Evolutionary conservation across 2,797 vertebrate species (phyloP).

Genomic region (Characodon lateralis): DNA sequence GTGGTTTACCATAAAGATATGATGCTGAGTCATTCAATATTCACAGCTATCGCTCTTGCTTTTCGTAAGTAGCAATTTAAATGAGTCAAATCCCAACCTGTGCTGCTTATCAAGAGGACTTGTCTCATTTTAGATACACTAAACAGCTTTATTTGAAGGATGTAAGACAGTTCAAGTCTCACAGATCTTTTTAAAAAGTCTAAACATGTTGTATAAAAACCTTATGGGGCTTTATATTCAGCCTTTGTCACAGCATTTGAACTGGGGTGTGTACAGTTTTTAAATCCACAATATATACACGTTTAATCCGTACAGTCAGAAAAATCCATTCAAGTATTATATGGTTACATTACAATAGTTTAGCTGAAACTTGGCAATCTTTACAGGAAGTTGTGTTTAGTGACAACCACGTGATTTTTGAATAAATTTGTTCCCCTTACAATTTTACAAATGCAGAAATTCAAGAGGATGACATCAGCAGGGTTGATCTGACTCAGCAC

Average conservation of each 20-base stretch:
- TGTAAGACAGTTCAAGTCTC: not conserved
- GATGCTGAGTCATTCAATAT: slow-evolving; percentile 42
- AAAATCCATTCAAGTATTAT: not conserved
- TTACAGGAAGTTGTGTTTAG: slow-evolving; percentile 13
- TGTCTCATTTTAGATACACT: not conserved
- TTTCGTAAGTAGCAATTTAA: slow-evolving; percentile 5
- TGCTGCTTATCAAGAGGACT: too few species aligned
- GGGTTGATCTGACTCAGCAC: not conserved
- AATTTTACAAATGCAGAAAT: slow-evolving; percentile 29
- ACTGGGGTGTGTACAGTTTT: not conserved
- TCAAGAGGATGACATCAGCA: slow-evolving; percentile 35
- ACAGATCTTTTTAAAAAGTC: not conserved
- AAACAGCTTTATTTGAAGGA: not conserved
- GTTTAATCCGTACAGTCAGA: not conserved
- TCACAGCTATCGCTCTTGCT: slow-evolving; percentile 6
- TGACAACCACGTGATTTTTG: slow-evolving; percentile 64
- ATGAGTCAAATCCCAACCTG: slow-evolving; percentile 22
- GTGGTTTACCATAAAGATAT: slow-evolving; percentile 23
- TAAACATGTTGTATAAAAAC: not conserved
- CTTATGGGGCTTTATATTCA: not conserved
- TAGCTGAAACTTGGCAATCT: slow-evolving; percentile 34
- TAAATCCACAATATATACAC: not conserved
- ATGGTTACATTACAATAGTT: not conserved
- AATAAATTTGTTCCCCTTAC: slow-evolving; percentile 20
- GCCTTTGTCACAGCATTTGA: not conserved